These are phyloP conservation scores for Drosophila nigromelanica DNA, from an alignment of 1,140 invertebrate genomes.

Conservation along the genomic window DNA sequence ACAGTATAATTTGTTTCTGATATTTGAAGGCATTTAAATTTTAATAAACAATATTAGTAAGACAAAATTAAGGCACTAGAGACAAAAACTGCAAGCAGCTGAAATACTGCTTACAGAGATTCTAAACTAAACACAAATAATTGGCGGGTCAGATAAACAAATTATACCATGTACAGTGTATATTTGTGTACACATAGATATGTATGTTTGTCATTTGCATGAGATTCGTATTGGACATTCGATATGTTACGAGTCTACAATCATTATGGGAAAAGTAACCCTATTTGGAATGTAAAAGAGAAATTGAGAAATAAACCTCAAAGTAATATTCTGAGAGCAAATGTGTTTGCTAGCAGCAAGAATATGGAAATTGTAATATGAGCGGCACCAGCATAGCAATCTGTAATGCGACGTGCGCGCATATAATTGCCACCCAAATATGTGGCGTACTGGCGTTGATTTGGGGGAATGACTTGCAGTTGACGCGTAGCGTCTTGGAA, in stretches of 20 bases:
- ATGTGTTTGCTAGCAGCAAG: conserved; percentile 40
- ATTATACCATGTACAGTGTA: neutral
- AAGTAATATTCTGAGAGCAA: conserved; percentile 46
- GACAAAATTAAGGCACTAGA: conserved; percentile 37
- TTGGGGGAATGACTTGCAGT: conserved; percentile 88
- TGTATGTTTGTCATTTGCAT: conserved; percentile 20
- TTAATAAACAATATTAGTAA: conserved; percentile 5
- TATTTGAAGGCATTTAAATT: conserved; percentile 11
- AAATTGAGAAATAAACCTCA: conserved; percentile 3
- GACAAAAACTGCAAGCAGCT: neutral
- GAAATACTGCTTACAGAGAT: conserved; percentile 6
- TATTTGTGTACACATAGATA: conserved; percentile 11
- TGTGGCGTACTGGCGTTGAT: conserved; percentile 86
- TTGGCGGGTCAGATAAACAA: conserved; percentile 4
- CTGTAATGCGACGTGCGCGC: conserved; percentile 90
- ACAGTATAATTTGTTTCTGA: conserved; percentile 17
- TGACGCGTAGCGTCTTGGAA: conserved; percentile 96
- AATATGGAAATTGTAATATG: conserved; percentile 54
- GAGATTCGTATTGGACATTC: conserved; percentile 28
- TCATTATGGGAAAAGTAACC: conserved; percentile 5
- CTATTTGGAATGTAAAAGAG: conserved; percentile 19
- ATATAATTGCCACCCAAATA: conserved; percentile 91
- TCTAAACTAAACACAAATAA: neutral
- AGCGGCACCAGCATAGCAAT: conserved; percentile 88
- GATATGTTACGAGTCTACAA: conserved; percentile 25